These are phyloP conservation scores for Dermolepida albohirtum DNA, from an alignment of 2,888 invertebrate genomes.

Conservation along the genomic window DNA sequence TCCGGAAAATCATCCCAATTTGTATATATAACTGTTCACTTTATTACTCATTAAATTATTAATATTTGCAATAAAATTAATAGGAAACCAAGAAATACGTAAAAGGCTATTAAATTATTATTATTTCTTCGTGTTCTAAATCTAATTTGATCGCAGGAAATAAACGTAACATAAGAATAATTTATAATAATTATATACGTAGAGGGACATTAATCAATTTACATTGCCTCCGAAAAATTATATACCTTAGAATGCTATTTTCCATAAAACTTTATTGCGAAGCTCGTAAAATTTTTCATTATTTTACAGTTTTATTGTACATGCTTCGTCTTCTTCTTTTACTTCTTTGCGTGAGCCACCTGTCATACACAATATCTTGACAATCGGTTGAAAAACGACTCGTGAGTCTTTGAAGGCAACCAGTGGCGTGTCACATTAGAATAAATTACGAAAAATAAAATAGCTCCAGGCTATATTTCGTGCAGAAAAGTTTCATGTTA, in stretches of 20 bases:
- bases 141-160: too few species aligned
- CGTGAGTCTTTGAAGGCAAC: not conserved
- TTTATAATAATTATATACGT: not conserved
- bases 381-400: too few species aligned
- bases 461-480: not conserved
- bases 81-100: too few species aligned
- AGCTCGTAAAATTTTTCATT: constrained; percentile 25
- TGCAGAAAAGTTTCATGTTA: not conserved
- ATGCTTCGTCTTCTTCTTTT: not conserved
- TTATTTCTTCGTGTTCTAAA: too few species aligned
- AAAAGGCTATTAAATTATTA: too few species aligned
- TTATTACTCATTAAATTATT: too few species aligned
- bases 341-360: constrained; percentile 3
- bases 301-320: constrained; percentile 24
- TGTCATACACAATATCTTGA: not conserved
- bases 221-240: not conserved
- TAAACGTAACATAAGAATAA: too few species aligned
- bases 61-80: too few species aligned
- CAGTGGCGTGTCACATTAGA: constrained; percentile 9
- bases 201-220: constrained; percentile 1
- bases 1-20: too few species aligned
- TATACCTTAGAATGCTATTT: constrained; percentile 7
- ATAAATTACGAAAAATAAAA: constrained; percentile 19
- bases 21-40: too few species aligned
- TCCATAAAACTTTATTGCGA: constrained; percentile 25